These are phyloP conservation scores for Furcifer pardalis DNA, from an alignment of 2,797 vertebrate genomes.

Conservation along the genomic window DNA sequence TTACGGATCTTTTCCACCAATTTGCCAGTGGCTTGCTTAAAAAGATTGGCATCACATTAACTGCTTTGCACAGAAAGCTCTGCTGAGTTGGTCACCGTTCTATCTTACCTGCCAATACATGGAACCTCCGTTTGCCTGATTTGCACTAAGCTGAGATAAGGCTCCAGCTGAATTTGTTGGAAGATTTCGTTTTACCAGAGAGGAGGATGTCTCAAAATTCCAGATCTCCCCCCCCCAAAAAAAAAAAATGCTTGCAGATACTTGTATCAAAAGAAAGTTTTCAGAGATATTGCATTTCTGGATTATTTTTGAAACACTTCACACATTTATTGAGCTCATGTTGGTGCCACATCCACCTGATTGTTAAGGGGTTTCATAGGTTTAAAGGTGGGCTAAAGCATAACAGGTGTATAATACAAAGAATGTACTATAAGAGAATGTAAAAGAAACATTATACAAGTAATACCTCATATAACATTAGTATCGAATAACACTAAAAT, in stretches of 20 bases:
- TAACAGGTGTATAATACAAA: background rate
- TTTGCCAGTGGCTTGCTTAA: slow-evolving; percentile 20
- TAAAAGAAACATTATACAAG: background rate
- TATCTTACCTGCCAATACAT: slow-evolving; percentile 2
- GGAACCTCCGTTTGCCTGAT: background rate
- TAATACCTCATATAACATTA: too few relatives aligned
- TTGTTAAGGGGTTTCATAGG: background rate
- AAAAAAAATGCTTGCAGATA: background rate
- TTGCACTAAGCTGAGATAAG: background rate
- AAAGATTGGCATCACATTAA: slow-evolving; percentile 2
- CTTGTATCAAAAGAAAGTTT: background rate
- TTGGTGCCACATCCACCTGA: too few relatives aligned
- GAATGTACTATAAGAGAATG: too few relatives aligned
- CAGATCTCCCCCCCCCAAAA: too few relatives aligned
- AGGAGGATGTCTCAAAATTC: too few relatives aligned
- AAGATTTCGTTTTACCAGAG: background rate
- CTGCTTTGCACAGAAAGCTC: background rate
- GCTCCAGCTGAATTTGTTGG: background rate
- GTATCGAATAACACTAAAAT: too few relatives aligned
- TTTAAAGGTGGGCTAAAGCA: background rate
- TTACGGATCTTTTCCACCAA: slow-evolving; percentile 1
- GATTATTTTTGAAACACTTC: too few relatives aligned
- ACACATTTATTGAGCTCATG: too few relatives aligned
- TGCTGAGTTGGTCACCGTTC: background rate
- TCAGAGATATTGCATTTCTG: background rate